Evolutionary conservation across 1,140 invertebrate species (phyloP).

Genomic region (Metaphire vulgaris): DNA sequence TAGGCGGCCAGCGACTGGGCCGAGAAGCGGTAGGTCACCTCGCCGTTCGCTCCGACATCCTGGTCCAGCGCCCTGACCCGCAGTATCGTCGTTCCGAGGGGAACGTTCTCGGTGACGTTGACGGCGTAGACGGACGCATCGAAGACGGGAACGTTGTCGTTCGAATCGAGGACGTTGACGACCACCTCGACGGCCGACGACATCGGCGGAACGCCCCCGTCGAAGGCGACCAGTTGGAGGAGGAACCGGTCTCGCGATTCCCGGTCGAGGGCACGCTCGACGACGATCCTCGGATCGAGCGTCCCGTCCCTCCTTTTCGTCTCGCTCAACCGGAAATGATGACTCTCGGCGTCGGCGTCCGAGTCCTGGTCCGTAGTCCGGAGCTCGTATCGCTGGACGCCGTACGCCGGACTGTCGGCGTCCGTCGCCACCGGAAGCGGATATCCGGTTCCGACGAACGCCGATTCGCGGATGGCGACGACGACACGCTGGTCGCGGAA

Average conservation of each 20-base stretch:
- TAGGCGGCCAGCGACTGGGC: slow-evolving; percentile 64
- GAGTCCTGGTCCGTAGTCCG: slow-evolving; percentile 48
- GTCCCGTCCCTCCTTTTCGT: neutral
- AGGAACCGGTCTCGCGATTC: slow-evolving; percentile 24
- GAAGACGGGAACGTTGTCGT: slow-evolving; percentile 29
- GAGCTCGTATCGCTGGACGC: slow-evolving; percentile 8
- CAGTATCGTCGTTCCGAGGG: neutral
- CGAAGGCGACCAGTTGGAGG: slow-evolving; percentile 16
- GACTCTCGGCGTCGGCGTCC: too few species aligned
- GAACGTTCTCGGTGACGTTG: neutral
- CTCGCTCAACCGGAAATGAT: neutral
- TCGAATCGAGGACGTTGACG: slow-evolving; percentile 15
- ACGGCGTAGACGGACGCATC: slow-evolving; percentile 3
- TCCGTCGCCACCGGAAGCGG: slow-evolving; percentile 19
- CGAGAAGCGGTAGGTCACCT: slow-evolving; percentile 58
- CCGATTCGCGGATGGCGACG: slow-evolving; percentile 1
- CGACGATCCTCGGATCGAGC: slow-evolving; percentile 12
- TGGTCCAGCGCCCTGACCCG: slow-evolving; percentile 14
- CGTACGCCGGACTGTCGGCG: slow-evolving; percentile 2
- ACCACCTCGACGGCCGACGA: slow-evolving; percentile 13
- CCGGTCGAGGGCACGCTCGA: slow-evolving; percentile 22
- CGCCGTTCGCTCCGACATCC: slow-evolving; percentile 22
- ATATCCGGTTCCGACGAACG: neutral
- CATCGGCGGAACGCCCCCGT: slow-evolving; percentile 14
- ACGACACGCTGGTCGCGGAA: slow-evolving; percentile 9